phyloP scores from a whole-genome alignment of 2,797 vertebrate species.

The Xiphorhynchus erythropygius region DNA sequence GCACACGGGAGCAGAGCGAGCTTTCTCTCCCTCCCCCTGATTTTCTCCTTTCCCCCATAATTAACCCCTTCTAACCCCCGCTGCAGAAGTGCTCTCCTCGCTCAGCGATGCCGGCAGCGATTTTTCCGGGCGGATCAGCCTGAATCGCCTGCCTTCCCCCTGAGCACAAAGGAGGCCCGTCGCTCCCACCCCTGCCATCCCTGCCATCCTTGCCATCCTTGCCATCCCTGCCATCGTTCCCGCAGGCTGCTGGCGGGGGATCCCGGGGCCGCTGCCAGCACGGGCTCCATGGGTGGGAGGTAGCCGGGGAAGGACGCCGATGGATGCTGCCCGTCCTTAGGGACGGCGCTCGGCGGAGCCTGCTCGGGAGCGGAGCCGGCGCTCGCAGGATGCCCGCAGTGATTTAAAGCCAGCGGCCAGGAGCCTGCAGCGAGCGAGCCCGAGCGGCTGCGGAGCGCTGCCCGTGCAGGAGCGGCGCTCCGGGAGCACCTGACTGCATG shows the following conservation, averaged over 20 bases:
- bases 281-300: background rate
- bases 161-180: constrained; percentile 55
- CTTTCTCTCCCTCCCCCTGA: background rate
- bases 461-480: constrained; percentile 26
- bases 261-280: background rate
- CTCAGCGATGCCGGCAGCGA: background rate
- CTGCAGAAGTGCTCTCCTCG: background rate
- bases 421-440: constrained; percentile 16
- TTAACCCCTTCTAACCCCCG: constrained; percentile 8
- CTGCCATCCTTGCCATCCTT: background rate
- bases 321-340: background rate
- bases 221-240: background rate
- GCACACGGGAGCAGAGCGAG: background rate
- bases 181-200: background rate
- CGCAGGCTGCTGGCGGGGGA: background rate
- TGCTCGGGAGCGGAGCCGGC: background rate
- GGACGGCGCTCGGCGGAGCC: background rate
- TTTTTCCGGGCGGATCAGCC: background rate
- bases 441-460: background rate
- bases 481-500: constrained; percentile 16
- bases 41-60: background rate
- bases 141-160: background rate
- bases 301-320: background rate
- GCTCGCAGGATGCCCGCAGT: constrained; percentile 60
- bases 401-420: constrained; percentile 27